Percentiles rank a stretch among this genome's conserved stretches.
phyloP scores from a whole-genome alignment of 2,888 invertebrate genomes.

The Amorpha juglandis region DNA sequence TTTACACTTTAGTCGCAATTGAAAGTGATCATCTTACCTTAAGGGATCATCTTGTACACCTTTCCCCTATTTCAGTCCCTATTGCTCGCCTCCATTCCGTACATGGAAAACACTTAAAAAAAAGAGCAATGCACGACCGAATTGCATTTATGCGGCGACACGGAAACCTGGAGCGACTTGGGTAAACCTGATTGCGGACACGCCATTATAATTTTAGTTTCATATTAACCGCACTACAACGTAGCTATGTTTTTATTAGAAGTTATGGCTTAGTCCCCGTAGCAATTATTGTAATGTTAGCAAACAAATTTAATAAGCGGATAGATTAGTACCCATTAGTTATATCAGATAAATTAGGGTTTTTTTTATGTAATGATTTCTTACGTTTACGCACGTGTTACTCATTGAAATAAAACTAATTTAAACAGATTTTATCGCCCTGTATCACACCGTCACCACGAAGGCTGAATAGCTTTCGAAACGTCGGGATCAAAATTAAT shows the following conservation, averaged over 20 bases:
- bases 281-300: not conserved
- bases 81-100: not conserved
- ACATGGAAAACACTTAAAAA: constrained; percentile 11
- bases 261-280: not conserved
- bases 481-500: no score
- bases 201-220: constrained; percentile 33
- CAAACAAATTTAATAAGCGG: not conserved
- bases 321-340: no score
- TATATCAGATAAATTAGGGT: no score
- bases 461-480: no score
- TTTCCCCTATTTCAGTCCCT: not conserved
- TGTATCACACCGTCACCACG: no score
- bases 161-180: constrained; percentile 45
- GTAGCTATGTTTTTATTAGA: not conserved
- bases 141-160: constrained; percentile 55
- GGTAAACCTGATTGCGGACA: constrained; percentile 40
- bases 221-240: not conserved
- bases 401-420: no score
- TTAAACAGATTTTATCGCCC: no score
- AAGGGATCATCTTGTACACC: no score
- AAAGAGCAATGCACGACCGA: constrained; percentile 34
- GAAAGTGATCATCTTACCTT: no score
- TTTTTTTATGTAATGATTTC: no score
- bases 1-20: no score
- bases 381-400: no score